Evolutionary conservation across 2,113 vertebrate species (phyloP), one percentile per base, ranked within the genome.

Genomic region (Cercopithecus mona): DNA sequence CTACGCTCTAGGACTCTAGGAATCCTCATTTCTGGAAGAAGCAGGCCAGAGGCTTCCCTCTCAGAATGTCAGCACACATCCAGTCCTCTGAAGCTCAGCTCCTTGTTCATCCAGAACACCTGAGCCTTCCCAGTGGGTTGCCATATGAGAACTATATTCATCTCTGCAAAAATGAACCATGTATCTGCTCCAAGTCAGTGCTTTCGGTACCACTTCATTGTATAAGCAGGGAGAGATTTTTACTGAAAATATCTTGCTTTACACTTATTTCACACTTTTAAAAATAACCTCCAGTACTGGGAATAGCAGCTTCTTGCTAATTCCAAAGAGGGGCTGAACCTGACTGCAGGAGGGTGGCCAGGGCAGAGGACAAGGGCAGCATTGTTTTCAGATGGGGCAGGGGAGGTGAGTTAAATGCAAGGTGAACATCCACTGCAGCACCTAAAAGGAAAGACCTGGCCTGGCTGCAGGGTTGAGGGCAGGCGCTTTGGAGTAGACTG

Each of bases 221-320:
- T 57, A 55, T 87, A 61, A 86, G 83, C 59, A 35, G 40, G 68
- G 75, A 94, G 80, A 55, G 40, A 82, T 68, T 95, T 94, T 91
- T 94, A 91, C 78, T 83, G 73, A 89, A 94, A 93, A 79, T 55
- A 89, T 61, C 86, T 73, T 86, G 22, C 81, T 90, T 95, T 79
- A 87, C 16, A 86, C 30, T 32, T 59, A 55, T 80, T 97, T 96
- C 82, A 94, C 68, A 93, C 83, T 90, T 94, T n/a, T 66, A 91
- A 86, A 96, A 97, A 86, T 79, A 87, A 90, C n/a, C 82, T 68
- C 50, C 27, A 87, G 75, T 35, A 35, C 76, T 48, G 64, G 72
- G 61, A 97, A 93, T 85, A 94, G 48, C 68, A 52, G 48, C 66
- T 89, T 84, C 92, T 93, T 88, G 85, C 76, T 97, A 94, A 94